Evolutionary conservation across 2,888 invertebrate species (phyloP), one percentile per base, ranked within the genome.

Genomic region (Lysandra bellargus): DNA sequence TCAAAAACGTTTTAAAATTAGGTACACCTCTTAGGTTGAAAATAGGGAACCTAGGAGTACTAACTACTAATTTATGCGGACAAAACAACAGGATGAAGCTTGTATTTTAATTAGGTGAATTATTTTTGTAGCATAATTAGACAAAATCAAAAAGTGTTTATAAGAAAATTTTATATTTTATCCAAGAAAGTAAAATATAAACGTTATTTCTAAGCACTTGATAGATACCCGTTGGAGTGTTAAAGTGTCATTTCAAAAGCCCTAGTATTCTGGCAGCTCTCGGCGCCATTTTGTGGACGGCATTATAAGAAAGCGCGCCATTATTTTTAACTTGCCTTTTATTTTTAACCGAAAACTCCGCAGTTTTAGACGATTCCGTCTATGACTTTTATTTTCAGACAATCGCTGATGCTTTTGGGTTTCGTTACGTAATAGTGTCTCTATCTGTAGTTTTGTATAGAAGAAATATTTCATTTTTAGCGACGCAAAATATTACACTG

Each of bases 241-340:
- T 79, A 49, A 79, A 79, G 79, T 75, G 79, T 79, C 64, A 75
- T 75, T 61, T 75, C 79, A 79, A 79, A 74, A 75, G 79, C 79
- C 79, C 79, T 79, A 74, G 79, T 79, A 75, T 79, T 79, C 74
- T 79, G 75, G 79, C 74, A 74, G 79, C 74, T 73, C 44, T 44
- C 30, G 40, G 79, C 79, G 79, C 79, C 74, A 76, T 79, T 75
- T 75, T 78, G 44, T n/a, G n/a, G 75, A 76, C 78, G 79, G 78
- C 81, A 78, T 80, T 81, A 78, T 80, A 61, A 79, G 72, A 72
- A 74, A 40, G 74, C 61, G 78, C 76, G 78, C 81, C 78, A 81
- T 82, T 81, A 81, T 81, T 80, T 78, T 75, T 80, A 79, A 73
- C 80, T 80, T 73, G 75, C 78, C 74, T 80, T 80, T 76, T 79